Conservation (phyloP, 2,113 vertebrate species). For the Serilophus lunatus region DNA sequence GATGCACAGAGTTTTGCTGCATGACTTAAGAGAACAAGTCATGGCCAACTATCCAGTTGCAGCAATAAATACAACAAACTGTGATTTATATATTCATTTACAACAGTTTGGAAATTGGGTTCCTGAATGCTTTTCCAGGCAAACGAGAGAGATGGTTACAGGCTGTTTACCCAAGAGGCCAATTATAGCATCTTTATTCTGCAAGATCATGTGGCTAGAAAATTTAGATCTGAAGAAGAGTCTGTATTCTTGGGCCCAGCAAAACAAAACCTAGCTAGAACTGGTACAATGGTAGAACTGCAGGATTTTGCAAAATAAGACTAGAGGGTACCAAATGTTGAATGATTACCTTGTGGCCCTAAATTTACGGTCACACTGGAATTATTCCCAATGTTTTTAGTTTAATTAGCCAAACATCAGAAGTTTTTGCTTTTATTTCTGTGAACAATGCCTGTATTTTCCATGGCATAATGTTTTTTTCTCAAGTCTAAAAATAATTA, state of each 20-base stretch:
- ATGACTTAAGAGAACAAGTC: slow-evolving; percentile 24
- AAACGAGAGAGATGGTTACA: neutral
- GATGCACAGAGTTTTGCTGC: neutral
- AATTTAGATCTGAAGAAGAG: neutral
- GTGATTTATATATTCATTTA: slow-evolving; percentile 22
- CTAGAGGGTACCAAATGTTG: neutral
- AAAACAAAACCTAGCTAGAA: too few relatives aligned
- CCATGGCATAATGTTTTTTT: neutral
- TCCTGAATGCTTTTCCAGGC: neutral
- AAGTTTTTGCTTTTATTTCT: neutral
- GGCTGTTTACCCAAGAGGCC: neutral
- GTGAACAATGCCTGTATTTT: neutral
- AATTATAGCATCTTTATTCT: neutral
- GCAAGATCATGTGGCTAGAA: neutral
- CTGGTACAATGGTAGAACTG: neutral
- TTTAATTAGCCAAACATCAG: neutral
- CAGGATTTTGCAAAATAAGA: neutral
- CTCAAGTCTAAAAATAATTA: neutral
- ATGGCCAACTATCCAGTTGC: neutral
- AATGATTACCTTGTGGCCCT: neutral
- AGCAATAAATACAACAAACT: neutral
- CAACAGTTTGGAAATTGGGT: neutral
- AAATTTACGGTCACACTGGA: neutral
- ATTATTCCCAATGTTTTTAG: neutral
- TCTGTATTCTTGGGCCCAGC: neutral